Evolutionary conservation across 2,888 invertebrate species (phyloP).

Genomic region (Helleia helle): DNA sequence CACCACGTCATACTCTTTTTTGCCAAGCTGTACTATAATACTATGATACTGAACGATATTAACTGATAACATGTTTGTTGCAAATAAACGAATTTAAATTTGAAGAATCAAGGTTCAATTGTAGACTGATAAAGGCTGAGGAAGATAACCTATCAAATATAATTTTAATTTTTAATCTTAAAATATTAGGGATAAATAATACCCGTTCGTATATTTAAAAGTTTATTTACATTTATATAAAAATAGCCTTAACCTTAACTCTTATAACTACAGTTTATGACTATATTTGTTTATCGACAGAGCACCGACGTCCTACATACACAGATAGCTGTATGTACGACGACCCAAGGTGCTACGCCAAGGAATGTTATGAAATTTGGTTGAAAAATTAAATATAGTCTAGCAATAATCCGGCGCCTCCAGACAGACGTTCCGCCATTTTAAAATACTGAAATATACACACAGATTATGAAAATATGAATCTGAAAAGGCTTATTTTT

Average conservation of each 20-base stretch:
- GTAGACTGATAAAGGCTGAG: too few species aligned
- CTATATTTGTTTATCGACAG: slow-evolving; percentile 57
- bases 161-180: not conserved
- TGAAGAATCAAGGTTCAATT: too few species aligned
- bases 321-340: not conserved
- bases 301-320: slow-evolving; percentile 37
- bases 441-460: not conserved
- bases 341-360: slow-evolving; percentile 41
- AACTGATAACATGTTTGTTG: too few species aligned
- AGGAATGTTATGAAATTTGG: slow-evolving; percentile 29
- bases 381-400: slow-evolving; percentile 20
- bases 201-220: slow-evolving; percentile 12
- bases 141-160: too few species aligned
- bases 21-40: too few species aligned
- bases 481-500: slow-evolving; percentile 31
- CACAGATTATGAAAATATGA: not conserved
- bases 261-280: slow-evolving; percentile 35
- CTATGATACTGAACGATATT: too few species aligned
- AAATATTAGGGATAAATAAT: not conserved
- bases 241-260: slow-evolving; percentile 21
- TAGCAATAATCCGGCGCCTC: slow-evolving; percentile 45
- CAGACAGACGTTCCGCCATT: slow-evolving; percentile 33
- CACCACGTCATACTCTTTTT: too few species aligned
- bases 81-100: too few species aligned
- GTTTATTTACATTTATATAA: slow-evolving; percentile 25